Evolutionary conservation across 2,888 invertebrate genomes (phyloP).

Genomic region (Dryocosmus kuriphilus): DNA sequence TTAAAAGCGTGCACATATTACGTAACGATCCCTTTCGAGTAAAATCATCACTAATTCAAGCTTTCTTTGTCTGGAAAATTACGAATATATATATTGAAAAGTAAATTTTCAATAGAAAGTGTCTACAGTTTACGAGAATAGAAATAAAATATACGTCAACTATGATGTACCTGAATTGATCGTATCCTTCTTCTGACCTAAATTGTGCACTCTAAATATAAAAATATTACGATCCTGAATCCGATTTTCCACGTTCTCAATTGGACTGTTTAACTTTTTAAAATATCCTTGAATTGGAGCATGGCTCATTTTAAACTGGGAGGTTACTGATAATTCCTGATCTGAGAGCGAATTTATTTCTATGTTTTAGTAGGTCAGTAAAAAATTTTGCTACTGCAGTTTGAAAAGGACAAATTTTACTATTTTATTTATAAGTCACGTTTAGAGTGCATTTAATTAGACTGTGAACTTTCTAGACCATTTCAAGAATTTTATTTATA

Average conservation of each 20-base stretch:
- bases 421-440: background rate
- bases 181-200: background rate
- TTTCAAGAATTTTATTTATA: background rate
- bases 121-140: constrained; percentile 15
- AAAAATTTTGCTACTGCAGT: background rate
- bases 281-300: constrained; percentile 19
- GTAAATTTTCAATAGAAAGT: background rate
- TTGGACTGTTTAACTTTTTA: background rate
- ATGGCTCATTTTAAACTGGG: constrained; percentile 1
- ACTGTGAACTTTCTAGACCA: background rate
- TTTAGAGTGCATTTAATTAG: background rate
- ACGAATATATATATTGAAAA: too few species aligned
- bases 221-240: constrained; percentile 1
- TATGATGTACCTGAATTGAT: background rate
- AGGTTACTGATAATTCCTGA: constrained; percentile 19
- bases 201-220: constrained; percentile 19
- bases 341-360: constrained; percentile 15
- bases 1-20: too few species aligned
- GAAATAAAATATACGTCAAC: background rate
- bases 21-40: too few species aligned
- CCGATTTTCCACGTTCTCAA: too few species aligned
- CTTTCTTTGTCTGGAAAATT: background rate
- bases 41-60: too few species aligned
- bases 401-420: background rate
- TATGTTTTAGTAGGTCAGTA: constrained; percentile 12